Base-by-base conservation (phyloP, 2,797 vertebrate species). In the Sebastes itinus region DNA sequence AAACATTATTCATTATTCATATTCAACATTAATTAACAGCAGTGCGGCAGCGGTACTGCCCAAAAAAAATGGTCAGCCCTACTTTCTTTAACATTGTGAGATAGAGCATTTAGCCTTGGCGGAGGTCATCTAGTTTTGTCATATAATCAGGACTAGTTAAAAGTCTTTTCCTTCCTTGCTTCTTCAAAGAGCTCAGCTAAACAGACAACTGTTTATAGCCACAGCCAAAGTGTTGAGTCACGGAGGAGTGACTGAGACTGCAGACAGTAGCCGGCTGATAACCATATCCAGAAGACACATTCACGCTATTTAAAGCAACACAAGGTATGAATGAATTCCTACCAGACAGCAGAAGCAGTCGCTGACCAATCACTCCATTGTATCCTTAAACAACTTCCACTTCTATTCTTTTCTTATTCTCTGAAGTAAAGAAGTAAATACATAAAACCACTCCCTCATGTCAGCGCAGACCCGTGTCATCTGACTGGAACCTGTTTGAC, bases 401-500 rank as follows among this genome's bases (percentile, higher is more conserved):
- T 20, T 32, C 33, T 28, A 1, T 56, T 42, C n/a, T 60, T 5
- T 13, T 6, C n/a, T 38, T 32, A 22, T 14, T 16, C 13, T 22
- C 16, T 20, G 22, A 3, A 52, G n/a, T 2, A 13, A 9, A 12
- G 38, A 7, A 38, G 16, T 10, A 25, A 18, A 20, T 22, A 27
- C 18, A 20, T 63, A 23, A 69, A 75, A 56, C 75, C 58, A 56
- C 81, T 82, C 68, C 73, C 58, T 28, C 4, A 5, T n/a, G 35
- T 42, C 22, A 23, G 2, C 61, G 38, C 54, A 35, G 14, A 16
- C 38, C 6, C 20, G 58, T 66, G 64, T 59, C 28, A 25, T 64
- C 30, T 16, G 38, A 16, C 38, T 46, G 33, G 32, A 82, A 80
- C 79, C 81, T 74, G 85, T 87, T 78, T 52, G 69, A 69, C 75